A percentile compares a stretch with the other conserved stretches of the same genome.
Conservation (phyloP, 2,797 vertebrate species). For the Enteromius viviparus region DNA sequence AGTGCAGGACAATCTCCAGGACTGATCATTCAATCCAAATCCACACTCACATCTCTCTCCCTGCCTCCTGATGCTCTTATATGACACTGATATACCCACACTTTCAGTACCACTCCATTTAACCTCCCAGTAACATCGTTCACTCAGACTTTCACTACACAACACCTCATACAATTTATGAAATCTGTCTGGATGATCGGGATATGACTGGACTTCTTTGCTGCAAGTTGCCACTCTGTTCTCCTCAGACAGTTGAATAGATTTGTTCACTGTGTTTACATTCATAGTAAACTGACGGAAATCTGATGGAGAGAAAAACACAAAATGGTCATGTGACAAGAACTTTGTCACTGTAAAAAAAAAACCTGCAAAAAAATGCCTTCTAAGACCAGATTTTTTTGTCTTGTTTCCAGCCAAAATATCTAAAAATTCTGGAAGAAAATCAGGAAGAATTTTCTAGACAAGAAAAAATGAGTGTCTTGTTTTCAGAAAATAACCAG, state of each 20-base stretch:
- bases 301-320: constrained; percentile 15
- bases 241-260: constrained; percentile 8
- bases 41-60: neutral
- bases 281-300: neutral
- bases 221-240: neutral
- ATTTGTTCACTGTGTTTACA: constrained; percentile 3
- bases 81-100: constrained; percentile 27
- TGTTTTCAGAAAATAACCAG: no score
- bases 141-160: constrained; percentile 23
- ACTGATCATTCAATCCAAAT: constrained; percentile 35
- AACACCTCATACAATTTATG: constrained; percentile 14
- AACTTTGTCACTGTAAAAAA: no score
- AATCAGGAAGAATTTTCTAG: no score
- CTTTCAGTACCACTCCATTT: constrained; percentile 1
- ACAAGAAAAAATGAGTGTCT: no score
- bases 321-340: no score
- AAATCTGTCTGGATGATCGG: constrained; percentile 32
- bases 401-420: no score
- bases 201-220: neutral
- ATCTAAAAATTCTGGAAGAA: no score
- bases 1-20: constrained; percentile 19
- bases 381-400: no score
- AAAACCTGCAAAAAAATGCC: no score
- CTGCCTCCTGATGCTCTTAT: constrained; percentile 21
- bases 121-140: constrained; percentile 41